These are phyloP conservation scores for Minunthozetes semirufus DNA, from an alignment of 2,888 invertebrate genomes.

Conservation along the genomic window DNA sequence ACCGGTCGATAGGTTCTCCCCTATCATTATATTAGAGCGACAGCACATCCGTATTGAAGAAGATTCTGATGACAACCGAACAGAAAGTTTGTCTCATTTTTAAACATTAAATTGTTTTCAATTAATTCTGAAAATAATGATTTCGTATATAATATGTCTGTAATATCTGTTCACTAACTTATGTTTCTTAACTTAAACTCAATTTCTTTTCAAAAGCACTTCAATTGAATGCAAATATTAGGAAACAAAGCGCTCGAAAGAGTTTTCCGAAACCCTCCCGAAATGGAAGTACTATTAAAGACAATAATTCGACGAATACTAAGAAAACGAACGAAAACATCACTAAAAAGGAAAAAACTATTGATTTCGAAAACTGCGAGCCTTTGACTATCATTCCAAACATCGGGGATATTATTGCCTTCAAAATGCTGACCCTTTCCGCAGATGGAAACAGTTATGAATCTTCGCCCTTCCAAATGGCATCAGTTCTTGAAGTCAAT, in stretches of 20 bases:
- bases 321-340: background rate
- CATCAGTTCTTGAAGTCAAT: background rate
- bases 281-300: background rate
- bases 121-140: too few species aligned
- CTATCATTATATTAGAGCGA: conserved; percentile 14
- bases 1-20: background rate
- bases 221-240: background rate
- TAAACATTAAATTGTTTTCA: too few species aligned
- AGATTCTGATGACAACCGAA: too few species aligned
- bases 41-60: background rate
- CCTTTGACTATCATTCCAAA: background rate
- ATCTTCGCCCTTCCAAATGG: background rate
- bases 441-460: background rate
- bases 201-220: background rate
- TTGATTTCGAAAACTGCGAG: background rate
- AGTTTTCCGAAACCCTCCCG: background rate
- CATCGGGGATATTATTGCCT: conserved; percentile 3
- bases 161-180: background rate
- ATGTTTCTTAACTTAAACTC: background rate
- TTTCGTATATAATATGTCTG: too few species aligned
- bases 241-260: conserved; percentile 20
- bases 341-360: background rate
- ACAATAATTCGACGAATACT: background rate
- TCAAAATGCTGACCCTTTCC: conserved; percentile 8
- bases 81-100: too few species aligned